Evolutionary conservation across 1,140 invertebrate species (phyloP), one percentile per base, ranked within the genome.

Genomic region (Stegodyphus dumicola): DNA sequence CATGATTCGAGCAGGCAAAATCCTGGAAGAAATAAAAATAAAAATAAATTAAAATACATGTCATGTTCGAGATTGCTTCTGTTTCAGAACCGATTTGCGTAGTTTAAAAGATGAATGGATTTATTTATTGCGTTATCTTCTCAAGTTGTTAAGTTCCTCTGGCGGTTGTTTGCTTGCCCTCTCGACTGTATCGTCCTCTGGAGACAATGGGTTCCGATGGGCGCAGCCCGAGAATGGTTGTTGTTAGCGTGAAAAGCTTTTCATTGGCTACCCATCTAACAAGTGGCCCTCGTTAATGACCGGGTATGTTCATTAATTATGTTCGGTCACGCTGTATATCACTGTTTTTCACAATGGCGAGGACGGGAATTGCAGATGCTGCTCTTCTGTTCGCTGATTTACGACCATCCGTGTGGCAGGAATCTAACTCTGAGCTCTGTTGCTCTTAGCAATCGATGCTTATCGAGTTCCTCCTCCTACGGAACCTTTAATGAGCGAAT

Each of bases 51-150:
- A 81, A 81, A 83, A 83, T 9, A 48, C 80, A 75, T 83, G 80
- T 83, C 80, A 56, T 83, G 80, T 83, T 75, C 80, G 80, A 75
- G 80, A 83, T 83, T 83, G 70, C 80, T 83, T 75, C 80, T 83
- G 80, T 83, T 83, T 83, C 64, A 83, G 54, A 75, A 83, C 71
- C 70, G 71, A 83, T 83, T 83, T 83, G 80, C 80, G 80, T 83
- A 83, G 71, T 83, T 83, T 75, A 75, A 66, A 83, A 67, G 71
- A 75, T 83, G 80, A 83, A 83, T 83, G 71, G 80, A 75, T 83
- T 81, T 83, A 83, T 83, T 83, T 83, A 75, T 83, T 83, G 80
- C 66, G 80, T 75, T 83, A 83, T 75, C 53, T 60, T 65, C n/a
- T 15, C 10, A 6, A 7, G 53, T 33, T 70, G 70, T 75, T 83